phyloP scores from a whole-genome alignment of 1,140 invertebrate species.

The Drosophila pruinosa region DNA sequence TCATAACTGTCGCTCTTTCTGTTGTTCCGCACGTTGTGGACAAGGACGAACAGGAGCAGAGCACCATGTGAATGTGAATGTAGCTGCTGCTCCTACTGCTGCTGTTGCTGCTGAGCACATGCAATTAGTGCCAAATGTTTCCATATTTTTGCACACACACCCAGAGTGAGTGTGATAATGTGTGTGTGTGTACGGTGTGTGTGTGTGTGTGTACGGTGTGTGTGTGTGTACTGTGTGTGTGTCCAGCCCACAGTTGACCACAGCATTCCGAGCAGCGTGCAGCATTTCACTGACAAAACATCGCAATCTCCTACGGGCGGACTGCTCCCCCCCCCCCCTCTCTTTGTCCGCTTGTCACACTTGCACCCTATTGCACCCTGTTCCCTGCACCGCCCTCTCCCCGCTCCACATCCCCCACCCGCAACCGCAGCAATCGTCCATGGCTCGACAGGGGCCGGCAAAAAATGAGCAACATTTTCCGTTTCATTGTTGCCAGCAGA shows the following conservation, averaged over 20 bases:
- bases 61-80: too few relatives aligned
- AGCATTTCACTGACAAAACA: constrained; percentile 49
- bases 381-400: too few relatives aligned
- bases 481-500: constrained; percentile 68
- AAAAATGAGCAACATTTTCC: constrained; percentile 76
- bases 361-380: background rate
- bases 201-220: constrained; percentile 9
- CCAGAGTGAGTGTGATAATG: background rate
- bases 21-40: constrained; percentile 28
- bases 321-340: background rate
- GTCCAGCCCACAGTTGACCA: constrained; percentile 47
- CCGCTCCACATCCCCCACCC: background rate
- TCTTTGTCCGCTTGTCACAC: background rate
- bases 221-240: background rate
- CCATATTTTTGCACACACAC: constrained; percentile 69
- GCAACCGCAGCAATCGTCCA: constrained; percentile 49
- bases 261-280: constrained; percentile 42
- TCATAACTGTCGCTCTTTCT: constrained; percentile 76
- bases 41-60: constrained; percentile 13
- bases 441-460: constrained; percentile 38
- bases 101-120: constrained; percentile 70
- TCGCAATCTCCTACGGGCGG: constrained; percentile 16
- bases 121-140: constrained; percentile 80
- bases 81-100: background rate
- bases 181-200: background rate